Conservation (phyloP, 1,140 invertebrate genomes). For the Heliothis subflexa region DNA sequence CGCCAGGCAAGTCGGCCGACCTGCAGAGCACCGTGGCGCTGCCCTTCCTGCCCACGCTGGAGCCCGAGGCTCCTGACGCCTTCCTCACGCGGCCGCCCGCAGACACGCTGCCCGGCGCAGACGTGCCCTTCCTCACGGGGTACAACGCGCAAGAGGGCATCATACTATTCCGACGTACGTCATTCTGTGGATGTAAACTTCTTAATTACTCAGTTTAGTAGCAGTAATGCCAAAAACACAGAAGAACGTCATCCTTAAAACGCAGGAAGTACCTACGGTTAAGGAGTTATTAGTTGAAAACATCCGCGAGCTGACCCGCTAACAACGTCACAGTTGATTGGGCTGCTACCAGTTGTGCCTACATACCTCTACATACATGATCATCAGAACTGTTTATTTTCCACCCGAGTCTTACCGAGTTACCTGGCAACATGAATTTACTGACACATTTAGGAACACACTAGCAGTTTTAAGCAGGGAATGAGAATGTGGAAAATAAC, state of each 20-base stretch:
- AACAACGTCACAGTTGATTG: constrained; percentile 1
- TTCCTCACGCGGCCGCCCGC: constrained; percentile 87
- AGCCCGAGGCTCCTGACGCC: constrained; percentile 74
- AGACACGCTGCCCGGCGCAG: constrained; percentile 80
- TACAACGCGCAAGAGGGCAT: constrained; percentile 87
- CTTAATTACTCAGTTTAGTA: no score
- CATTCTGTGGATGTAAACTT: no score
- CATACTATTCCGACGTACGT: constrained; percentile 85
- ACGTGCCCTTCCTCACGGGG: constrained; percentile 86
- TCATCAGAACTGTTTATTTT: neutral
- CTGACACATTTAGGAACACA: no score
- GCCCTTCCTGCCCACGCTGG: constrained; percentile 84
- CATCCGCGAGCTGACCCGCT: neutral
- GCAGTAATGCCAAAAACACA: no score
- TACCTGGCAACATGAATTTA: neutral
- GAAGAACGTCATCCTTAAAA: neutral
- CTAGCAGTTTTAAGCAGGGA: no score
- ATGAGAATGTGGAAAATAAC: no score
- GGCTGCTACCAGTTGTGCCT: neutral
- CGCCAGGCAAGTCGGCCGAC: constrained; percentile 81
- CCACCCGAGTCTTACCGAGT: neutral
- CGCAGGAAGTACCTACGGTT: neutral
- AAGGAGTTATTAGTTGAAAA: neutral
- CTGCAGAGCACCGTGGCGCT: constrained; percentile 85
- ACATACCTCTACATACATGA: constrained; percentile 3